Percentiles rank a stretch among this genome's conserved stretches.
phyloP scores from a whole-genome alignment of 2,113 vertebrate species.

The Ciconia stormi region DNA sequence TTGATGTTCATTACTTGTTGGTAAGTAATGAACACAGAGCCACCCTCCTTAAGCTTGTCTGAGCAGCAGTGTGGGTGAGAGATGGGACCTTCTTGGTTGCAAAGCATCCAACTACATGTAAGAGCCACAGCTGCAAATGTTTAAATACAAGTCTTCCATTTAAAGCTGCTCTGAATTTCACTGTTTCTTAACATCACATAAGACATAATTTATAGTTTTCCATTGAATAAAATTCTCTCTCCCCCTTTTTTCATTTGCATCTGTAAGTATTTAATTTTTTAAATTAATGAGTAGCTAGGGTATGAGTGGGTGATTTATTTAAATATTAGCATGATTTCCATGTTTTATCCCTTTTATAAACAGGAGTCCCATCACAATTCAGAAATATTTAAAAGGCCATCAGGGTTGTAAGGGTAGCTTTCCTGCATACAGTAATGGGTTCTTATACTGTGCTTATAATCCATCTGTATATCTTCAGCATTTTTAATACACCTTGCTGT shows the following conservation, averaged over 20 bases:
- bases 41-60: neutral
- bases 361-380: neutral
- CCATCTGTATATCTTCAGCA: neutral
- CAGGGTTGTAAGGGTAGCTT: neutral
- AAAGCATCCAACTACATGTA: neutral
- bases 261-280: neutral
- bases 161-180: neutral
- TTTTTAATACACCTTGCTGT: neutral
- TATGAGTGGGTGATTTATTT: neutral
- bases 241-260: neutral
- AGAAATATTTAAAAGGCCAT: neutral
- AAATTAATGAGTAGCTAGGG: neutral
- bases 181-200: neutral
- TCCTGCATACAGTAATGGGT: neutral
- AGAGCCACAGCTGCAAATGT: neutral
- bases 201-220: neutral
- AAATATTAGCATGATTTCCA: neutral
- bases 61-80: neutral
- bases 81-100: neutral
- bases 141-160: neutral
- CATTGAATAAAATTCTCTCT: neutral
- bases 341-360: neutral
- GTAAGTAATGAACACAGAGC: neutral
- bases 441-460: neutral
- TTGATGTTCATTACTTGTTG: accelerated